A percentile compares a stretch with the other conserved stretches of the same genome.
Conservation (phyloP, 1,140 invertebrate genomes). For the Hyles vespertilio region DNA sequence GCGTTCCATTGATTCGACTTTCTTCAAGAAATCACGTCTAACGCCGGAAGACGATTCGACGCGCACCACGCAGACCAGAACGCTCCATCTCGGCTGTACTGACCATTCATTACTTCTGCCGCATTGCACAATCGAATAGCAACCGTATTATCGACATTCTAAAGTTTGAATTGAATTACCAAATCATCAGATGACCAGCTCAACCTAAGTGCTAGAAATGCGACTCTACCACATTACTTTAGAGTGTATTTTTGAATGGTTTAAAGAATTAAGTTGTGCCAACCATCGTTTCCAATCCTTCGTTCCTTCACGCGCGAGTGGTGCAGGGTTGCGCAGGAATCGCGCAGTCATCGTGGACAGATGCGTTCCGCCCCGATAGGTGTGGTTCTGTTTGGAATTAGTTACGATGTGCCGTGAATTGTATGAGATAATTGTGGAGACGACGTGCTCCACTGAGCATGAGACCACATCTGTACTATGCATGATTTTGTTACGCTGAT, state of each 20-base stretch:
- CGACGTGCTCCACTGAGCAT: constrained; percentile 3
- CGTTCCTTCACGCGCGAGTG: constrained; percentile 43
- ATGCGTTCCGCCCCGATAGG: constrained; percentile 50
- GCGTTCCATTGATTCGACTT: constrained; percentile 66
- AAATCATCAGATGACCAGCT: too few relatives aligned
- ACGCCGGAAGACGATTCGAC: constrained; percentile 70
- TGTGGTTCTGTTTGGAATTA: constrained; percentile 25
- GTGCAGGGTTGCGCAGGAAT: constrained; percentile 33
- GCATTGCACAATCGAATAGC: not conserved
- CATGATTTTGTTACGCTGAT: not conserved
- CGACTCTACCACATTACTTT: not conserved
- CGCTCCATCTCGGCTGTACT: constrained; percentile 30
- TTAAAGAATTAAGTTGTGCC: not conserved
- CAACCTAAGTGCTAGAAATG: too few relatives aligned
- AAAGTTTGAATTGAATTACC: too few relatives aligned
- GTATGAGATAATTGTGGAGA: constrained; percentile 11
- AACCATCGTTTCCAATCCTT: constrained; percentile 36
- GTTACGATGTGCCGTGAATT: constrained; percentile 15
- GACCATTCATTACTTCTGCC: constrained; percentile 32
- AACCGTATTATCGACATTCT: not conserved
- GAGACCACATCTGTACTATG: constrained; percentile 8
- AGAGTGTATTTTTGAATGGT: constrained; percentile 2
- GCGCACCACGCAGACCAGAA: constrained; percentile 57
- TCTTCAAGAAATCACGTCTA: constrained; percentile 72
- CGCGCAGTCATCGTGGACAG: constrained; percentile 44